Conservation (phyloP, 1,140 invertebrate genomes). For the Metopolophium dirhodum region DNA sequence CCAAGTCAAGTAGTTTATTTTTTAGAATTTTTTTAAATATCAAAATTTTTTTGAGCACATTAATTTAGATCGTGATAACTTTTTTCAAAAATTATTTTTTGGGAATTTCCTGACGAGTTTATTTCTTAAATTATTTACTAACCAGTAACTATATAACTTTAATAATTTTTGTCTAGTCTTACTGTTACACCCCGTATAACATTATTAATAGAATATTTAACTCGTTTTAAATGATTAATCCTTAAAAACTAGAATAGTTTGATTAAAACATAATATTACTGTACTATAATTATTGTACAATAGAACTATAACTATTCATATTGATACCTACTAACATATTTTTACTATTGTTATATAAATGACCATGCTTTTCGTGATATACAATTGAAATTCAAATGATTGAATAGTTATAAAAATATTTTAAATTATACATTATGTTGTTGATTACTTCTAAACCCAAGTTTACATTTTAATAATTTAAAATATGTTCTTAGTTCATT, state of each 20-base stretch:
- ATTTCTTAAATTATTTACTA: too few relatives aligned
- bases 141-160: too few relatives aligned
- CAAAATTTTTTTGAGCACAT: too few relatives aligned
- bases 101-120: too few relatives aligned
- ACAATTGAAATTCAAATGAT: too few relatives aligned
- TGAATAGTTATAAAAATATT: neutral
- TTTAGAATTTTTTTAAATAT: too few relatives aligned
- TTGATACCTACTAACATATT: neutral
- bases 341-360: neutral
- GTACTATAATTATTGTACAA: neutral
- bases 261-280: neutral
- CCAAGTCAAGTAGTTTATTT: too few relatives aligned
- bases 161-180: too few relatives aligned
- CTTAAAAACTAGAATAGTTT: neutral
- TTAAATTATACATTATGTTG: neutral
- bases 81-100: too few relatives aligned
- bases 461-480: neutral
- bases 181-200: neutral
- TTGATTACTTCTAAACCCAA: neutral
- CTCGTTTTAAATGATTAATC: neutral
- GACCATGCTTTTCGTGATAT: too few relatives aligned
- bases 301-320: neutral
- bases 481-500: neutral
- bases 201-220: neutral
- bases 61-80: too few relatives aligned